Conservation (phyloP, 2,113 vertebrate species). For the Alouatta palliata region DNA sequence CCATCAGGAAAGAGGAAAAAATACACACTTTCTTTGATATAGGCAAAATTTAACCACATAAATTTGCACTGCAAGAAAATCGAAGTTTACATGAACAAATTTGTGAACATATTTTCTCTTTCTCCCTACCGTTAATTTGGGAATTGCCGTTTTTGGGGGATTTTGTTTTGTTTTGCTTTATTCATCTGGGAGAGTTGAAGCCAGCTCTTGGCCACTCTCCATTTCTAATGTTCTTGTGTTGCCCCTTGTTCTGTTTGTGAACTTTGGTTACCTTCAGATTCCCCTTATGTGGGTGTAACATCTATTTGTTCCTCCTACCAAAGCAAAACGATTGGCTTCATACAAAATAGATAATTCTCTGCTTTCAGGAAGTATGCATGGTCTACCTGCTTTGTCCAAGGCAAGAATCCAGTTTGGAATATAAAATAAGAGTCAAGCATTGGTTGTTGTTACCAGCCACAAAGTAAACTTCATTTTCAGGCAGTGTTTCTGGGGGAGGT, state of each 20-base stretch:
- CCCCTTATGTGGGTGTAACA: constrained; percentile 78
- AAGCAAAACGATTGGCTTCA: constrained; percentile 67
- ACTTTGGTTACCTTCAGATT: constrained; percentile 82
- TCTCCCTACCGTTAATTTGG: constrained; percentile 70
- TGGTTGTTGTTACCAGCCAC: constrained; percentile 55
- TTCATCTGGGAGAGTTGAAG: constrained; percentile 72
- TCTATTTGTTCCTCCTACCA: constrained; percentile 83
- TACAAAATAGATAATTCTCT: constrained; percentile 70
- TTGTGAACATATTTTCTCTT: constrained; percentile 43
- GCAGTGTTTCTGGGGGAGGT: constrained; percentile 78
- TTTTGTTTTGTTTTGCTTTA: constrained; percentile 61
- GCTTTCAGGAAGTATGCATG: constrained; percentile 76
- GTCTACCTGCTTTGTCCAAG: constrained; percentile 67
- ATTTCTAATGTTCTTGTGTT: constrained; percentile 70
- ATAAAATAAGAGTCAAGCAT: constrained; percentile 50
- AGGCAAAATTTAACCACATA: constrained; percentile 83
- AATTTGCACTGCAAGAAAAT: constrained; percentile 88
- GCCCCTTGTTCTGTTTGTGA: constrained; percentile 81
- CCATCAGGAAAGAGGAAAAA: constrained; percentile 85
- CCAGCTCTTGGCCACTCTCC: constrained; percentile 77
- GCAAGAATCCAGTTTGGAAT: constrained; percentile 71
- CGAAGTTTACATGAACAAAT: constrained; percentile 86
- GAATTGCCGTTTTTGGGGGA: constrained; percentile 77
- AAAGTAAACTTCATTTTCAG: constrained; percentile 88
- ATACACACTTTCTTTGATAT: constrained; percentile 75